phyloP scores from a whole-genome alignment of 2,113 vertebrate species.

The Halcyon malimbica region DNA sequence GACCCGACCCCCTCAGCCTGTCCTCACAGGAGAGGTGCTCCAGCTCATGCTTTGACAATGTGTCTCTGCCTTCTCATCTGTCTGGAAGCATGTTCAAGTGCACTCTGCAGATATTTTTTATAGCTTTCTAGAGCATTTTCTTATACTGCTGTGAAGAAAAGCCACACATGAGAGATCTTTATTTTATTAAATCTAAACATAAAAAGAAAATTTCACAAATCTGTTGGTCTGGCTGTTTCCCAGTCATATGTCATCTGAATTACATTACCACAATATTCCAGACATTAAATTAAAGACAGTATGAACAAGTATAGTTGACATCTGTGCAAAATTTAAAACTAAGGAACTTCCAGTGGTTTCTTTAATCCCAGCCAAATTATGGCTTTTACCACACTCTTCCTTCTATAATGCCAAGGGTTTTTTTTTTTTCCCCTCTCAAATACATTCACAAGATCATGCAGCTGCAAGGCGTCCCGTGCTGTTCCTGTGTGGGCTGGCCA shows the following conservation, averaged over 20 bases:
- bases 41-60: too few species aligned
- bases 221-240: slow-evolving; percentile 65
- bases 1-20: too few species aligned
- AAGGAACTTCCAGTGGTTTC: slow-evolving; percentile 71
- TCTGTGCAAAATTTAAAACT: slow-evolving; percentile 69
- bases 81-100: background rate
- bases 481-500: slow-evolving; percentile 28
- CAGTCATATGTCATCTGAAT: slow-evolving; percentile 62
- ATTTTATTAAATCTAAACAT: slow-evolving; percentile 55
- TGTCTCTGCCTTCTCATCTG: background rate
- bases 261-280: slow-evolving; percentile 63
- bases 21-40: too few species aligned
- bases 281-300: slow-evolving; percentile 68
- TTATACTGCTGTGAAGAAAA: slow-evolving; percentile 6
- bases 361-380: slow-evolving; percentile 68
- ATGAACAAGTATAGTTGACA: slow-evolving; percentile 66
- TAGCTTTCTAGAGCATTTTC: slow-evolving; percentile 7
- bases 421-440: background rate
- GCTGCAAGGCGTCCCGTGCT: background rate
- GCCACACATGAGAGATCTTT: background rate
- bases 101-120: background rate
- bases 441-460: slow-evolving; percentile 14
- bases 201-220: slow-evolving; percentile 65
- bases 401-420: slow-evolving; percentile 7
- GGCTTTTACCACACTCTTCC: slow-evolving; percentile 66